A percentile compares a stretch with the other conserved stretches of the same genome.
These are phyloP conservation scores for Mycetomoellerius zeteki DNA, from an alignment of 1,140 invertebrate species.

Conservation along the genomic window DNA sequence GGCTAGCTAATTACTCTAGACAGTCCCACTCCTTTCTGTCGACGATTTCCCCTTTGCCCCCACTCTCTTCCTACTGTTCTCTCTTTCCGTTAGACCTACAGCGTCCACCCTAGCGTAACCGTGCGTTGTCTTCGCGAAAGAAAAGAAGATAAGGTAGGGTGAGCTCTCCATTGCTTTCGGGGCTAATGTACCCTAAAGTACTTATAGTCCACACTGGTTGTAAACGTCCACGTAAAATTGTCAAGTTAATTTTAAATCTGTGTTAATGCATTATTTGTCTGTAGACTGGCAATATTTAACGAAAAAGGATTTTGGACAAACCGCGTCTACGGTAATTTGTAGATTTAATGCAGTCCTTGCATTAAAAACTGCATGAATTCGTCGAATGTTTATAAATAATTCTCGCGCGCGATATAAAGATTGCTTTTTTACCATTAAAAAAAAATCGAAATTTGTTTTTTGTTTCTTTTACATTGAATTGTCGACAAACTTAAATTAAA, in stretches of 20 bases:
- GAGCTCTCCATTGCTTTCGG: conserved; percentile 61
- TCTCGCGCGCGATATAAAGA: background rate
- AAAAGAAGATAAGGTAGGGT: conserved; percentile 68
- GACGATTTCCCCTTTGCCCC: conserved; percentile 27
- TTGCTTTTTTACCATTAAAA: background rate
- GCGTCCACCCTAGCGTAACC: conserved; percentile 64
- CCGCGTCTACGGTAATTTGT: background rate
- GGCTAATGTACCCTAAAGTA: conserved; percentile 79
- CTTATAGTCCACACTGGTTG: conserved; percentile 67
- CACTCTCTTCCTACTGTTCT: conserved; percentile 37
- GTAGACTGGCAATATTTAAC: conserved; percentile 10
- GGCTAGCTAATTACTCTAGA: conserved; percentile 82
- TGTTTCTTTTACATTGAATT: conserved; percentile 11
- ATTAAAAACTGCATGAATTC: background rate
- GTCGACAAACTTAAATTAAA: conserved; percentile 25
- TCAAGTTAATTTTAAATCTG: conserved; percentile 73
- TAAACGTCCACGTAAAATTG: conserved; percentile 57
- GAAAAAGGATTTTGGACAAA: conserved; percentile 2
- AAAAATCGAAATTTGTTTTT: background rate
- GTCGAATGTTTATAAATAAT: background rate
- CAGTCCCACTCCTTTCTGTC: conserved; percentile 60
- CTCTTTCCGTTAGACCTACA: conserved; percentile 60
- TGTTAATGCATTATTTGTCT: conserved; percentile 41
- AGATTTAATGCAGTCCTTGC: background rate
- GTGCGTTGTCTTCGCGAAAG: conserved; percentile 71